Base-by-base conservation (phyloP, 1,140 invertebrate species). In the Aphidius ervi region DNA sequence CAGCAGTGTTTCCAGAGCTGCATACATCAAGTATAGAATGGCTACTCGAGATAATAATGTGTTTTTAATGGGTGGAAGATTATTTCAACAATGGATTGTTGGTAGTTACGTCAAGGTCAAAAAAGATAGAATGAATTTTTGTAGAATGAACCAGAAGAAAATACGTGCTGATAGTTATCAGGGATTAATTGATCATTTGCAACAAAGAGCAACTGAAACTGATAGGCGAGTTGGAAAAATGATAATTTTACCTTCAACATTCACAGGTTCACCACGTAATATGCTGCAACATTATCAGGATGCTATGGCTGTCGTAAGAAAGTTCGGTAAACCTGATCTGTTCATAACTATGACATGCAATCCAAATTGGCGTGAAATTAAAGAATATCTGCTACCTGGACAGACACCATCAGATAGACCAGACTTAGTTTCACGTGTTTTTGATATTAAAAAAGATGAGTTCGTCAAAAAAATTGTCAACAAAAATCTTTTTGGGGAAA, bases 351-450 rank as follows among this genome's bases (percentile, higher is more conserved):
- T 48, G 46, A 48, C 46, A 10, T 48, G 46, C 46, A 48, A 48
- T 48, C 46, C 46, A 16, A 48, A 48, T 48, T 48, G 46, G 46
- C n/a, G 6, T 4, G 46, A 48, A 48, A 48, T 48, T 4, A 3
- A 6, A 48, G 46, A 48, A 2, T 4, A 48, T 48, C 23, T 48
- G 3, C 4, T 48, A 20, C 46, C 46, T 4, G 46, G 46, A 4
- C 46, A 48, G 6, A 48, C 46, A 20, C 4, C 46, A 2, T 48
- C 46, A 16, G 46, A 48, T 6, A 48, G 46, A 20, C 46, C 46
- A 48, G 74, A 76, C 58, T 68, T 60, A n/a, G 48, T 47, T 7
- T 46, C 58, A 10, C 48, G 58, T 16, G 58, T 60, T 52, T 60
- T 60, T 39, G 49, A 60, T 53, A 60, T 60, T 41, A 60, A 60